Conservation (phyloP, 2,113 vertebrate genomes). For the Pterophyllum scalare region DNA sequence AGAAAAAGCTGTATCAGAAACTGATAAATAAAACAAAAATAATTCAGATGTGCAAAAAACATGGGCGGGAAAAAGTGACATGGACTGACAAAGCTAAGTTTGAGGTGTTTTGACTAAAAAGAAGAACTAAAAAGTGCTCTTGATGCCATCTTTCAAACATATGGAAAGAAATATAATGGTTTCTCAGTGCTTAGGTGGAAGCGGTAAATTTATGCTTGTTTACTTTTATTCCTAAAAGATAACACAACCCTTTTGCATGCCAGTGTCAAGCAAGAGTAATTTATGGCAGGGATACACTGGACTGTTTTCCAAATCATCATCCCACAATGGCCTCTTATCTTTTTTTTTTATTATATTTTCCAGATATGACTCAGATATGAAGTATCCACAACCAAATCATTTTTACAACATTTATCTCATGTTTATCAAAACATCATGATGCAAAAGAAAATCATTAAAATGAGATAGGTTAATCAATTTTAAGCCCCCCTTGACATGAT, state of each 20-base stretch:
- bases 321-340: background rate
- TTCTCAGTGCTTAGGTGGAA: background rate
- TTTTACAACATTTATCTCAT: background rate
- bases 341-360: background rate
- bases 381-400: background rate
- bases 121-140: too few species aligned
- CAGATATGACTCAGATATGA: background rate
- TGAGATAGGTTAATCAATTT: conserved; percentile 8
- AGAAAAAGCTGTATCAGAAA: background rate
- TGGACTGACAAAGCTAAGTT: background rate
- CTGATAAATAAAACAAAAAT: too few species aligned
- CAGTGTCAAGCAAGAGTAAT: background rate
- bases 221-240: background rate
- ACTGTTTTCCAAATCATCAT: background rate
- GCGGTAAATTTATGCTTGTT: background rate
- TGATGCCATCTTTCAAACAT: too few species aligned
- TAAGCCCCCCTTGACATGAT: background rate
- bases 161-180: background rate
- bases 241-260: background rate
- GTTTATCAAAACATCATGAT: background rate
- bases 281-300: background rate
- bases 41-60: background rate
- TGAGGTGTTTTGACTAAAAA: background rate
- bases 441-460: conserved; percentile 16
- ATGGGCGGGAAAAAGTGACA: background rate